A percentile compares a stretch with the other conserved stretches of the same genome.
These are phyloP conservation scores for Leptinotarsa defecta DNA, from an alignment of 1,140 invertebrate genomes.

Conservation along the genomic window DNA sequence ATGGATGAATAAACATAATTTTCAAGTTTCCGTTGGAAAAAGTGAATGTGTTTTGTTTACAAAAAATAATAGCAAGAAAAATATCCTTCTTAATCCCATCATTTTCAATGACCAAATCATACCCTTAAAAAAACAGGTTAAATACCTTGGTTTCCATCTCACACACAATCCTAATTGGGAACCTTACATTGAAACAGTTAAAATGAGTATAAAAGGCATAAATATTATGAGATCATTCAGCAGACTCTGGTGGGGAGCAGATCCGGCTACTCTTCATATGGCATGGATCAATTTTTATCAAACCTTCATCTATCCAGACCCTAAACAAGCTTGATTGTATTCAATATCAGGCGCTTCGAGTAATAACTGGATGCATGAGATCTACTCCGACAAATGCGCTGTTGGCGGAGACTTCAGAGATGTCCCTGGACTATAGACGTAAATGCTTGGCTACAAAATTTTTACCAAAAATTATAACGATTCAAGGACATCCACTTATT, in stretches of 20 bases:
- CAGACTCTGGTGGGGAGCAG: slow-evolving; percentile 25
- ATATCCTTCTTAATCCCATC: background rate
- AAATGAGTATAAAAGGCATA: slow-evolving; percentile 13
- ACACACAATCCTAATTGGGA: slow-evolving; percentile 9
- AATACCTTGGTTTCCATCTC: slow-evolving; percentile 19
- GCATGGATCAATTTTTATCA: background rate
- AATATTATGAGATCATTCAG: slow-evolving; percentile 35
- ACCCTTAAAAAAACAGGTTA: slow-evolving; percentile 10
- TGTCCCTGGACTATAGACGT: slow-evolving; percentile 23
- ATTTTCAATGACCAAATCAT: background rate
- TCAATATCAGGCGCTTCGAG: slow-evolving; percentile 4
- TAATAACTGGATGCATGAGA: slow-evolving; percentile 12
- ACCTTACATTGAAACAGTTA: slow-evolving; percentile 27
- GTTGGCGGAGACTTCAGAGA: background rate
- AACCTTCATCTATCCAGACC: background rate
- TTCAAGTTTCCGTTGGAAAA: slow-evolving; percentile 14
- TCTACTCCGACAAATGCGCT: slow-evolving; percentile 14
- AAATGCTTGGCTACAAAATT: slow-evolving; percentile 25
- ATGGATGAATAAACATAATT: slow-evolving; percentile 11
- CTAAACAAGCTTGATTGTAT: slow-evolving; percentile 4
- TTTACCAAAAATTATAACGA: slow-evolving; percentile 9
- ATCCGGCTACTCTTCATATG: slow-evolving; percentile 3
- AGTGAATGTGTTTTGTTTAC: slow-evolving; percentile 9
- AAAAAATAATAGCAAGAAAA: background rate
- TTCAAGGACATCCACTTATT: background rate